These are phyloP conservation scores for Parnassius mnemosyne DNA, from an alignment of 2,888 invertebrate genomes.

Conservation along the genomic window DNA sequence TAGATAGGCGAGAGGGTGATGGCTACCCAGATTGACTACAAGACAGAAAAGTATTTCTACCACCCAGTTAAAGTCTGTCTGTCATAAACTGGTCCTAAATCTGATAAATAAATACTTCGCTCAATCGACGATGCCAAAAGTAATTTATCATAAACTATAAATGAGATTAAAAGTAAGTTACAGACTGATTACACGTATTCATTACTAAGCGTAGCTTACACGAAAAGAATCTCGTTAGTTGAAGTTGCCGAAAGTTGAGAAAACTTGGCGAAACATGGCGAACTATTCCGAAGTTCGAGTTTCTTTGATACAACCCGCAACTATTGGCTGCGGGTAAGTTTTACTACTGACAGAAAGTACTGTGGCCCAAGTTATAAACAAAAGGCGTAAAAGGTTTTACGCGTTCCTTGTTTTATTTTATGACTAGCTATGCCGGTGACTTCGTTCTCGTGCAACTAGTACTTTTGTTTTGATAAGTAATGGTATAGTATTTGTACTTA, in stretches of 20 bases:
- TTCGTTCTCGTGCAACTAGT: too few species aligned
- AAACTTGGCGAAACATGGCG: conserved; percentile 44
- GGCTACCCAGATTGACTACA: too few species aligned
- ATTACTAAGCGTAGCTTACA: conserved; percentile 52
- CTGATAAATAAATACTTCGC: neutral
- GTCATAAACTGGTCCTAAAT: too few species aligned
- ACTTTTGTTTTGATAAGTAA: too few species aligned
- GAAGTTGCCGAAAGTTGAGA: conserved; percentile 39
- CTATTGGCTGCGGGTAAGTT: conserved; percentile 60
- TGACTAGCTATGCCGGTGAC: too few species aligned
- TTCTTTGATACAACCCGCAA: conserved; percentile 56
- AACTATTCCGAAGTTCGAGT: conserved; percentile 46
- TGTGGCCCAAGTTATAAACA: conserved; percentile 37
- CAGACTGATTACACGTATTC: conserved; percentile 47
- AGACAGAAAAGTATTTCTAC: too few species aligned
- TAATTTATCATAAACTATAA: conserved; percentile 15
- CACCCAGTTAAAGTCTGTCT: too few species aligned
- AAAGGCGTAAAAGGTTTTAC: neutral
- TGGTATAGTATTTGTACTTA: too few species aligned
- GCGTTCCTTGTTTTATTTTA: too few species aligned
- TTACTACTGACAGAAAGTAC: conserved; percentile 33
- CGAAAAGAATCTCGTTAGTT: conserved; percentile 54
- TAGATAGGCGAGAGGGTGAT: too few species aligned
- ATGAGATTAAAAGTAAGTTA: conserved; percentile 22
- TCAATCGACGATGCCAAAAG: conserved; percentile 13